Evolutionary conservation across 1,140 invertebrate species (phyloP), one percentile per base, ranked within the genome.

Genomic region (Alviniconcha marisindica): DNA sequence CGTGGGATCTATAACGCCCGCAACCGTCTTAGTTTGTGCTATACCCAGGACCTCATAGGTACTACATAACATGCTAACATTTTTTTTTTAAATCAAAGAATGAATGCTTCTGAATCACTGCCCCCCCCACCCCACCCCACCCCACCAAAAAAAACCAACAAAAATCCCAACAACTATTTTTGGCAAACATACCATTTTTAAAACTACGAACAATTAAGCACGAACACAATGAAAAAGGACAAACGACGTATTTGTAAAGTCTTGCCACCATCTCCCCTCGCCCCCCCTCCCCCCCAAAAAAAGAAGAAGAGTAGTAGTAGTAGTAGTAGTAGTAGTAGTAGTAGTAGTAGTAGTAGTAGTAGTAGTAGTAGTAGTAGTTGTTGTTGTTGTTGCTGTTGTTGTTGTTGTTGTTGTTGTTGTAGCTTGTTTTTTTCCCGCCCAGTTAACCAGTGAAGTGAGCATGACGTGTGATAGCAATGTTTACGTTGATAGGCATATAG

Each of bases 291-390:
- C n/a, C n/a, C n/a, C n/a, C n/a, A n/a, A n/a, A n/a, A n/a, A n/a
- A n/a, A n/a, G n/a, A n/a, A n/a, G n/a, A n/a, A n/a, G n/a, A n/a
- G 74, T 7, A 44, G 74, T 44, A 77, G 40, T 77, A 77, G 36
- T 28, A 77, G 74, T 77, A 77, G 74, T 77, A 42, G 74, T 77
- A 77, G 74, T 77, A 77, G 74, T 44, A 77, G 74, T 77, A 44
- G 74, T 77, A 77, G 74, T 77, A 77, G 74, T 77, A 77, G 38
- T 77, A 44, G 74, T 77, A 77, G 74, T 77, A 77, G 74, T 77
- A 44, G 74, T 42, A 77, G 74, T 77, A 44, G 74, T 77, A 77
- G 36, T 42, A 77, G 74, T 44, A 77, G 74, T 77, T 24, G 74
- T 44, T 44, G 74, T 77, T 44, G 74, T 77, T 12, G 74, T n/a